These are phyloP conservation scores for Drosophila anomelani DNA, from an alignment of 2,888 invertebrate species.

Conservation along the genomic window DNA sequence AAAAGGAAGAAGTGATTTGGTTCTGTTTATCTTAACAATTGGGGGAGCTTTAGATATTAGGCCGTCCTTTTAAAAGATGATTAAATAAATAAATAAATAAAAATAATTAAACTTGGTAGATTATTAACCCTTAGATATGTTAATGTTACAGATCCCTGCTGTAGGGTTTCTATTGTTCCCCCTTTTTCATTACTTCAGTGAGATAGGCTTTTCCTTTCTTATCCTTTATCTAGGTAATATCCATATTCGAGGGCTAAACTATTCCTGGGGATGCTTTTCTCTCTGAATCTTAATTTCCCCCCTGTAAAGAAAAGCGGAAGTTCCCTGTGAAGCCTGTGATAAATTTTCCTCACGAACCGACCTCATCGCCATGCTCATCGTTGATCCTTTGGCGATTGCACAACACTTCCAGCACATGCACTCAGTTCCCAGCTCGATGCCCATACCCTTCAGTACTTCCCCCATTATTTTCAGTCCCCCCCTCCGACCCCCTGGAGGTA, in stretches of 20 bases:
- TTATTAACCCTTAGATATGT: neutral
- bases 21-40: neutral
- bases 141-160: neutral
- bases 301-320: slow-evolving; percentile 1
- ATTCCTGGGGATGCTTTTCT: neutral
- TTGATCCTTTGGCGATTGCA: slow-evolving; percentile 78
- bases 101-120: neutral
- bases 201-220: slow-evolving; percentile 5
- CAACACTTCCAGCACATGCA: slow-evolving; percentile 48
- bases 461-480: slow-evolving; percentile 6
- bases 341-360: slow-evolving; percentile 37
- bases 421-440: slow-evolving; percentile 15
- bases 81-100: no score
- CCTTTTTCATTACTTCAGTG: neutral
- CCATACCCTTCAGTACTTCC: slow-evolving; percentile 5
- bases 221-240: neutral
- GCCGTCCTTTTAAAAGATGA: neutral
- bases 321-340: slow-evolving; percentile 30
- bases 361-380: slow-evolving; percentile 44
- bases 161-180: neutral
- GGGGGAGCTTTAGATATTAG: neutral
- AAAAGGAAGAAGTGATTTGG: neutral
- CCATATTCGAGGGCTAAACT: slow-evolving; percentile 7
- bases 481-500: slow-evolving; percentile 39
- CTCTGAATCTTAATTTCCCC: slow-evolving; percentile 1